Base-by-base conservation (phyloP, 2,113 vertebrate genomes). In the Nettapus auritus region DNA sequence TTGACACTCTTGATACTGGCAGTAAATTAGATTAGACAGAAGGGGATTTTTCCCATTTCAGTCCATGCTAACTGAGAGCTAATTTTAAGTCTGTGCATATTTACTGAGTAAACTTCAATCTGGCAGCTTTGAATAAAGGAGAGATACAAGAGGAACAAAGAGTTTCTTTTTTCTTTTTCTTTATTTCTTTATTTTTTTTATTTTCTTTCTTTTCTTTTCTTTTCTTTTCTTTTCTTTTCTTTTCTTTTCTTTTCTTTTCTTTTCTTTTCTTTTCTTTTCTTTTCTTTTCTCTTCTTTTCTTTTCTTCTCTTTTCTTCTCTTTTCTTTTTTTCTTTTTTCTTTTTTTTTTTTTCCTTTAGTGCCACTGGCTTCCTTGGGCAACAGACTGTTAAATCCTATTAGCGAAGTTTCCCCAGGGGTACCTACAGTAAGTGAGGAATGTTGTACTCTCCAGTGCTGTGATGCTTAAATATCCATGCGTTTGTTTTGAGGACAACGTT, bases 321-420 rank as follows among this genome's bases (percentile, higher is more conserved):
- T 57, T 60, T 7, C n/a, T 57, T 6, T 16, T 90, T 48, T 46
- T 46, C 19, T 19, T 46, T 46, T 2, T 21, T 48, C 21, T 46
- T 21, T 48, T 48, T 48, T 48, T 21, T 46, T 48, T 48, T 21
- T 48, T 48, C 22, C 46, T 91, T 76, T 1, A 63, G 91, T 88
- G 64, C 74, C 92, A 78, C 48, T 73, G 74, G 50, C 75, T 96
- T 94, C 75, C 73, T 91, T 94, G 94, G 76, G 91, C 94, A 96
- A 92, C 88, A 95, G 95, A 96, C 95, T 97, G 94, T 95, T 97
- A 96, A 97, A 97, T 96, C 94, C 95, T 95, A 91, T 97, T 94
- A 97, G 76, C 71, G 86, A 91, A 81, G 53, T 82, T 96, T 93
- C 81, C 96, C 83, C 89, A 88, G 91, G 90, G 94, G 91, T 74